Conservation (phyloP, 2,888 invertebrate genomes). For the Cephalotes varians region DNA sequence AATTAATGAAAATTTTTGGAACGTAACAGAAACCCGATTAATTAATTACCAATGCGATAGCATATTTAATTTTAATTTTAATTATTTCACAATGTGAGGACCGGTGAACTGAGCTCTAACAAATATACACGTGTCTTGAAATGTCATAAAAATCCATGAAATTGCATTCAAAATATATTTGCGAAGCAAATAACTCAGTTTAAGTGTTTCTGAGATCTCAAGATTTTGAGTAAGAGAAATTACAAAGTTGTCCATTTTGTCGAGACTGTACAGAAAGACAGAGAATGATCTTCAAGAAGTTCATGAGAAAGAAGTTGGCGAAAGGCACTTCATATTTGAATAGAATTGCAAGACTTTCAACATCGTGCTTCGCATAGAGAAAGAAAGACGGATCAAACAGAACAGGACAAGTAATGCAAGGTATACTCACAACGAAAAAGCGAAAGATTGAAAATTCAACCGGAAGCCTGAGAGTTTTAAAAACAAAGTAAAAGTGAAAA, state of each 20-base stretch:
- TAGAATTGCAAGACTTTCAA: constrained; percentile 31
- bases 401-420: background rate
- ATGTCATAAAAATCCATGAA: background rate
- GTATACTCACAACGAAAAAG: background rate
- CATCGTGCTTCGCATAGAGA: background rate
- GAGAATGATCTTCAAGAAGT: constrained; percentile 19
- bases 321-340: constrained; percentile 33
- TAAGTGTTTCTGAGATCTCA: constrained; percentile 6
- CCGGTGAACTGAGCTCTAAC: background rate
- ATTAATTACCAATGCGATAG: background rate
- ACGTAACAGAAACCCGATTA: background rate
- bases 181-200: background rate
- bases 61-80: constrained; percentile 14
- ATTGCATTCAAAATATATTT: background rate
- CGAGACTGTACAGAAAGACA: background rate
- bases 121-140: background rate
- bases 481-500: background rate
- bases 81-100: constrained; percentile 1
- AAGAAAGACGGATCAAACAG: constrained; percentile 18
- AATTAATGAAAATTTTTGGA: background rate
- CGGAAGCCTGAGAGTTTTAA: background rate
- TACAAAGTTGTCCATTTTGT: constrained; percentile 6
- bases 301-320: constrained; percentile 26
- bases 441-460: background rate
- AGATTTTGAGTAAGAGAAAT: constrained; percentile 5